phyloP scores from a whole-genome alignment of 2,797 vertebrate species.

The Hemibagrus guttatus region DNA sequence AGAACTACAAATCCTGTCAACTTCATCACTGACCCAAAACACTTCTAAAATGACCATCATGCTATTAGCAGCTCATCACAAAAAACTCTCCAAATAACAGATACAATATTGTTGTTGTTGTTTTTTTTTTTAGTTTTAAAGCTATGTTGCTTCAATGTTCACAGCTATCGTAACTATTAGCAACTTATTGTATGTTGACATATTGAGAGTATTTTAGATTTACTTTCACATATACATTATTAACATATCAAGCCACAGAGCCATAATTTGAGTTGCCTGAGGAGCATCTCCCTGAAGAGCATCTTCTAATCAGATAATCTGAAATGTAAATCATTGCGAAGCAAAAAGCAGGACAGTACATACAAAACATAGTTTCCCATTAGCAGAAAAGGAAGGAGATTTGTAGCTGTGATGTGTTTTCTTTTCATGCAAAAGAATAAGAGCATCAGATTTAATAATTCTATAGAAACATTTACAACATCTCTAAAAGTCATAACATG shows the following conservation, averaged over 20 bases:
- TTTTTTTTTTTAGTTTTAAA: neutral
- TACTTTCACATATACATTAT: neutral
- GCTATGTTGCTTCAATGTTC: neutral
- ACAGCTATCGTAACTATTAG: neutral
- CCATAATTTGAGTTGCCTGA: neutral
- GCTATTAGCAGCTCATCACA: conserved; percentile 6
- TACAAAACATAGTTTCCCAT: conserved; percentile 50
- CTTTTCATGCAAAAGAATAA: neutral
- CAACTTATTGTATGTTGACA: neutral
- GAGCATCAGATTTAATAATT: neutral
- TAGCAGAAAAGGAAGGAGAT: conserved; percentile 15
- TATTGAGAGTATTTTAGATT: neutral
- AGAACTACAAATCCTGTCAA: conserved; percentile 36
- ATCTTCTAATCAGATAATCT: neutral
- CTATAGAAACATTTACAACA: neutral
- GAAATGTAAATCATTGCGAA: conserved; percentile 20
- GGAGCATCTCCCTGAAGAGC: neutral
- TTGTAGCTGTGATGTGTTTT: neutral
- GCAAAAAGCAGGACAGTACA: conserved; percentile 21
- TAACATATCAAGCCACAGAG: neutral
- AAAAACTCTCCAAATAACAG: neutral
- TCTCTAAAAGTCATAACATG: conserved; percentile 2
- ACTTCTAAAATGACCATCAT: neutral
- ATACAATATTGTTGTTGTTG: neutral
- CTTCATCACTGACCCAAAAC: conserved; percentile 38